Percentiles rank a stretch among this genome's conserved stretches.
These are phyloP conservation scores for Corythornis cristatus DNA, from an alignment of 2,113 vertebrate genomes.

Conservation along the genomic window DNA sequence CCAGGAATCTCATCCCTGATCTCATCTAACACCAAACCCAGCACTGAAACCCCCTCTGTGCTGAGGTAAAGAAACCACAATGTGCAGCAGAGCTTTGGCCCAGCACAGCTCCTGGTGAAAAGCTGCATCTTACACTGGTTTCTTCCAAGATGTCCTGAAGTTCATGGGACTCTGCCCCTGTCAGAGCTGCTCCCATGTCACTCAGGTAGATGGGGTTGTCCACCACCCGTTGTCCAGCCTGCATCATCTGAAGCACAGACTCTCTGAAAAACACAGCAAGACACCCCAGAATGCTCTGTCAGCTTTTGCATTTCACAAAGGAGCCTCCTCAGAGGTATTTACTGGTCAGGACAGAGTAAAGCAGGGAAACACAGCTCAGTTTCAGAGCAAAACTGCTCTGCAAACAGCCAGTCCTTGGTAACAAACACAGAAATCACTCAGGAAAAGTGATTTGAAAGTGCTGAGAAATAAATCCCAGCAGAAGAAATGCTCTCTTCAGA, in stretches of 20 bases:
- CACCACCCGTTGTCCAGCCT: slow-evolving; percentile 94
- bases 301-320: not conserved
- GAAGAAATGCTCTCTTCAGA: not conserved
- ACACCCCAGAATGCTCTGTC: not conserved
- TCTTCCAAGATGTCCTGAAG: slow-evolving; percentile 96
- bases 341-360: not conserved
- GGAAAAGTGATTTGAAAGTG: not conserved
- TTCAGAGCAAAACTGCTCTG: not conserved
- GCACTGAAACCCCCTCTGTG: not conserved
- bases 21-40: not conserved
- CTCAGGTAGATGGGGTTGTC: slow-evolving; percentile 98
- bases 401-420: not conserved
- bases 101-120: not conserved
- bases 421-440: not conserved
- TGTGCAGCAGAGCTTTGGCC: not conserved
- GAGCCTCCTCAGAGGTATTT: not conserved
- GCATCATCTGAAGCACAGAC: slow-evolving; percentile 99
- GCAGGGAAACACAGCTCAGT: not conserved
- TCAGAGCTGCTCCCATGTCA: slow-evolving; percentile 96
- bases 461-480: not conserved
- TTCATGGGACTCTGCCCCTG: slow-evolving; percentile 92
- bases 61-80: not conserved
- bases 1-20: not conserved
- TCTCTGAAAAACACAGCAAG: slow-evolving; percentile 77
- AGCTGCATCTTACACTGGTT: slow-evolving; percentile 83